A percentile compares a stretch with the other conserved stretches of the same genome.
These are phyloP conservation scores for Anthonomus grandis DNA, from an alignment of 1,140 invertebrate genomes.

Conservation along the genomic window DNA sequence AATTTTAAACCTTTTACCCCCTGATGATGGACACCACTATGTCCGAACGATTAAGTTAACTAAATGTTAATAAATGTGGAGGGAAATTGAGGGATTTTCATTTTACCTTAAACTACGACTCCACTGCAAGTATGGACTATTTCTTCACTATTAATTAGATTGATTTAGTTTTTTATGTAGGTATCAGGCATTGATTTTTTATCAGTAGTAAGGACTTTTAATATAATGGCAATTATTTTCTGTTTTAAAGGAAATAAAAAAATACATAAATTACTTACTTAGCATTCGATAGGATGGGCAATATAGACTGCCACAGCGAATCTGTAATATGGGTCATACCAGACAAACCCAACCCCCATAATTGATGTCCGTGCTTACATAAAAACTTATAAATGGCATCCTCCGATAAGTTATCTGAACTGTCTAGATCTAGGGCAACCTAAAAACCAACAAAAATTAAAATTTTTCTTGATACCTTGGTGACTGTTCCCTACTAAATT, in stretches of 20 bases:
- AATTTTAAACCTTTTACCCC: too few species aligned
- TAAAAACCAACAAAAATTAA: conserved; percentile 53
- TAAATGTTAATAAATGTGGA: too few species aligned
- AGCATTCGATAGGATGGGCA: conserved; percentile 85
- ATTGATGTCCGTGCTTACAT: conserved; percentile 80
- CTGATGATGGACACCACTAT: too few species aligned
- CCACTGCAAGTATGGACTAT: too few species aligned
- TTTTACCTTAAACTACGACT: too few species aligned
- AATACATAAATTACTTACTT: too few species aligned
- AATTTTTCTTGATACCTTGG: background rate
- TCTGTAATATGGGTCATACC: conserved; percentile 98
- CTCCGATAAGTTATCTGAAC: conserved; percentile 93
- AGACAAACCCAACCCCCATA: conserved; percentile 82
- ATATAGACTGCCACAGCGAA: conserved; percentile 90
- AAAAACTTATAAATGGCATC: conserved; percentile 90
- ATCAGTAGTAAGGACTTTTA: too few species aligned
- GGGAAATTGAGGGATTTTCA: background rate
- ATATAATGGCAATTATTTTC: too few species aligned
- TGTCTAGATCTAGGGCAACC: conserved; percentile 87
- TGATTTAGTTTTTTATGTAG: too few species aligned
- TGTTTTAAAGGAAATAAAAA: too few species aligned
- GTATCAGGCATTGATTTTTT: too few species aligned
- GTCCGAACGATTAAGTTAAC: too few species aligned
- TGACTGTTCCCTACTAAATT: conserved; percentile 37
- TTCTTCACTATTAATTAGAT: conserved; percentile 3